These are phyloP conservation scores for Drosophila paulistorum DNA, from an alignment of 1,140 invertebrate species.

Conservation along the genomic window DNA sequence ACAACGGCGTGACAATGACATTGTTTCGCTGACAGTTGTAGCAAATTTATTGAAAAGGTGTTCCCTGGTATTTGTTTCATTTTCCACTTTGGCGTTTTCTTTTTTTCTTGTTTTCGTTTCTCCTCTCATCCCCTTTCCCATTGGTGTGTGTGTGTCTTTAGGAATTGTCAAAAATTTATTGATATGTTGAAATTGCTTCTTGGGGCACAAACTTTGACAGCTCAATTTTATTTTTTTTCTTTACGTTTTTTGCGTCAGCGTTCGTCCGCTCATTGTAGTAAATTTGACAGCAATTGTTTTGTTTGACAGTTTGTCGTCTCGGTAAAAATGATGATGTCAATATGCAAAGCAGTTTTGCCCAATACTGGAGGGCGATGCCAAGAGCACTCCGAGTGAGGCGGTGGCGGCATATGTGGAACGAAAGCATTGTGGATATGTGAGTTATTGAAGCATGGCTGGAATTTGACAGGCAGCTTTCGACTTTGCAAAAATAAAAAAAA, in stretches of 20 bases:
- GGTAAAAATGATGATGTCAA: slow-evolving; percentile 76
- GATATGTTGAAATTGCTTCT: slow-evolving; percentile 79
- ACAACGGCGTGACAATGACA: slow-evolving; percentile 76
- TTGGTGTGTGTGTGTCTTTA: slow-evolving; percentile 33
- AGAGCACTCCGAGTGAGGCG: slow-evolving; percentile 3
- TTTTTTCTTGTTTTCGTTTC: background rate
- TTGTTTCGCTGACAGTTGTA: slow-evolving; percentile 82
- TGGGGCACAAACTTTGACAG: slow-evolving; percentile 64
- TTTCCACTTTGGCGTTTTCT: slow-evolving; percentile 2
- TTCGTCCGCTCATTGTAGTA: slow-evolving; percentile 63
- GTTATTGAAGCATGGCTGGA: slow-evolving; percentile 30
- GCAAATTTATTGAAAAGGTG: slow-evolving; percentile 82
- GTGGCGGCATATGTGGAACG: slow-evolving; percentile 23
- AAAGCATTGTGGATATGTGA: slow-evolving; percentile 32
- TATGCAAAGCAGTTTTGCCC: slow-evolving; percentile 66
- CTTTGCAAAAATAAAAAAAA: background rate
- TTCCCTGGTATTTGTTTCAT: slow-evolving; percentile 56
- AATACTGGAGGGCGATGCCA: slow-evolving; percentile 36
- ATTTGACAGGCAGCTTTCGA: slow-evolving; percentile 46
- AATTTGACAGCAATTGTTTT: slow-evolving; percentile 82
- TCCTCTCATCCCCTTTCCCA: background rate
- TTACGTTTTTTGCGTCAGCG: slow-evolving; percentile 10
- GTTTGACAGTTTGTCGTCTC: slow-evolving; percentile 80
- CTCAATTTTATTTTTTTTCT: slow-evolving; percentile 61
- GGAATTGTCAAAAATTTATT: slow-evolving; percentile 79